phyloP scores from a whole-genome alignment of 1,140 invertebrate species.

The Hesperophylax magnus region DNA sequence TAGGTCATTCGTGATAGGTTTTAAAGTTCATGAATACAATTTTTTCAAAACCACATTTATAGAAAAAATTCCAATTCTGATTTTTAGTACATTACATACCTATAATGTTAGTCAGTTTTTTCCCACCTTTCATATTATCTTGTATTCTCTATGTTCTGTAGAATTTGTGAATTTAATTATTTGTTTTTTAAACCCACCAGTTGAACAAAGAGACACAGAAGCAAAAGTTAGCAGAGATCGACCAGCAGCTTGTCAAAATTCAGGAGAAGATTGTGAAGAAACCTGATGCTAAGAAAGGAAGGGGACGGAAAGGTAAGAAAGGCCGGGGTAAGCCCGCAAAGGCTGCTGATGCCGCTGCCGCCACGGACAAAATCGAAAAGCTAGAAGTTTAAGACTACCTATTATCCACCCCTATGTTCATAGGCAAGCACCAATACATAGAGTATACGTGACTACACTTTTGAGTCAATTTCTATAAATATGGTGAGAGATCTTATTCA shows the following conservation, averaged over 20 bases:
- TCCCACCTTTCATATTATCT: too few species aligned
- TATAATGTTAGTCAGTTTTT: too few species aligned
- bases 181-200: slow-evolving; percentile 23
- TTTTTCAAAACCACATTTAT: too few species aligned
- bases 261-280: slow-evolving; percentile 54
- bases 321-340: slow-evolving; percentile 41
- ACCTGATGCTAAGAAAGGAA: slow-evolving; percentile 46
- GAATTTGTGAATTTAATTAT: not conserved
- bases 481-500: too few species aligned
- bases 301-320: slow-evolving; percentile 46
- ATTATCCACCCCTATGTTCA: not conserved
- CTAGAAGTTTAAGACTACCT: slow-evolving; percentile 38
- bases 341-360: slow-evolving; percentile 30
- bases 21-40: too few species aligned
- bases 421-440: not conserved
- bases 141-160: too few species aligned
- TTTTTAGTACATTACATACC: too few species aligned
- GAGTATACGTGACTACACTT: not conserved
- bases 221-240: slow-evolving; percentile 51
- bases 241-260: slow-evolving; percentile 47
- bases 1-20: too few species aligned
- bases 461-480: too few species aligned
- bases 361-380: slow-evolving; percentile 46
- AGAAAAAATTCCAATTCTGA: too few species aligned
- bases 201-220: slow-evolving; percentile 51